Conservation (phyloP, 2,888 invertebrate genomes). For the Cantharis lateralis region DNA sequence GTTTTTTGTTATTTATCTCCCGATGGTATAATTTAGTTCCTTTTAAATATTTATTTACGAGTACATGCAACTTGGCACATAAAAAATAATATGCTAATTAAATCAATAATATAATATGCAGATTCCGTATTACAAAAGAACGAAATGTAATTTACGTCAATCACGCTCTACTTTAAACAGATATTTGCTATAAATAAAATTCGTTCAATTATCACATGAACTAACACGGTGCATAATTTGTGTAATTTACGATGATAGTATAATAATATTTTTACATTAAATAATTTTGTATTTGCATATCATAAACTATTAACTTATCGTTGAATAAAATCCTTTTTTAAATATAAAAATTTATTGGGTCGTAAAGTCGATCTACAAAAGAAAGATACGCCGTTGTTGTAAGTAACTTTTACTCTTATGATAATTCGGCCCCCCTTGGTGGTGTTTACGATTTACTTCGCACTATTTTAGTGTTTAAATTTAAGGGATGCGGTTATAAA, state of each 20-base stretch:
- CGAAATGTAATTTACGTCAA: neutral
- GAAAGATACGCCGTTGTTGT: neutral
- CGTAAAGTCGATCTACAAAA: neutral
- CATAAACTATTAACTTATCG: neutral
- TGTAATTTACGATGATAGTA: neutral
- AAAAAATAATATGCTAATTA: neutral
- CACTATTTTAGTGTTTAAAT: neutral
- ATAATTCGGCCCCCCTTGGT: neutral
- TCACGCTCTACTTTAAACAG: neutral
- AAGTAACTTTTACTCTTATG: neutral
- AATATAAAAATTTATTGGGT: neutral
- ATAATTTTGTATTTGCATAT: neutral
- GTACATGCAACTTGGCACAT: neutral
- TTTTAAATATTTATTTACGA: neutral
- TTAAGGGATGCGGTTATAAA: neutral
- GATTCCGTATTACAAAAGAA: neutral
- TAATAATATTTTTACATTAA: neutral
- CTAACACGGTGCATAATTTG: neutral
- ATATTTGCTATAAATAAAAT: neutral
- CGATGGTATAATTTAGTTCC: neutral
- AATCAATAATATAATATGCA: neutral
- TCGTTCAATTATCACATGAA: neutral
- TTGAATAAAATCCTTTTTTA: neutral
- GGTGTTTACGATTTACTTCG: constrained; percentile 1
- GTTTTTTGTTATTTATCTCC: neutral